A percentile compares a stretch with the other conserved stretches of the same genome.
These are phyloP conservation scores for Branchipolynoe longqiensis DNA, from an alignment of 2,888 invertebrate species.

Conservation along the genomic window DNA sequence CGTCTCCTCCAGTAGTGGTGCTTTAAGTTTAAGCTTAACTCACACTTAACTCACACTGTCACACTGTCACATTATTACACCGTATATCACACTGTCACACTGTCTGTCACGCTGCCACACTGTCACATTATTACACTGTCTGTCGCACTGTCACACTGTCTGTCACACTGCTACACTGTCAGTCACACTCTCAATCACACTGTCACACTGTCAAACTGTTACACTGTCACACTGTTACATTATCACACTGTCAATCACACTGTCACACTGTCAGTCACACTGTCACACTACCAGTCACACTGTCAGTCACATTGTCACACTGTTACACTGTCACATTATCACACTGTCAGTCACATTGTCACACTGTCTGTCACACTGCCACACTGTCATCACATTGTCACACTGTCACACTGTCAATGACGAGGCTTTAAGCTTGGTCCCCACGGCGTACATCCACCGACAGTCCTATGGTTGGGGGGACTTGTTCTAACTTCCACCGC, in stretches of 20 bases:
- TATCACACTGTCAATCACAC: not conserved
- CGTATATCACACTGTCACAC: not conserved
- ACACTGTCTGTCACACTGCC: not conserved
- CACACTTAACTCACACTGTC: not conserved
- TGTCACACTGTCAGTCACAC: not conserved
- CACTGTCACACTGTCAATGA: not conserved
- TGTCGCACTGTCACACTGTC: not conserved
- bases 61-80: not conserved
- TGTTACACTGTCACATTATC: not conserved
- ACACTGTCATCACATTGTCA: not conserved
- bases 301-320: not conserved
- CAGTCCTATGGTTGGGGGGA: too few species aligned
- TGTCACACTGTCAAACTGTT: too few species aligned
- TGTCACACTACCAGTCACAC: not conserved
- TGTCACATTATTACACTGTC: not conserved
- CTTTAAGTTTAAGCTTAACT: too few species aligned
- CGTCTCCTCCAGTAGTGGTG: too few species aligned
- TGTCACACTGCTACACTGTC: not conserved
- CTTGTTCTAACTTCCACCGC: too few species aligned
- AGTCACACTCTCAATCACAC: not conserved
- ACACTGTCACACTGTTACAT: too few species aligned
- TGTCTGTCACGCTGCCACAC: not conserved
- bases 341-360: not conserved
- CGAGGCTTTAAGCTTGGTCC: too few species aligned
- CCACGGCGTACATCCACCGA: too few species aligned